Base-by-base conservation (phyloP, 2,113 vertebrate species). In the Mellivora capensis region DNA sequence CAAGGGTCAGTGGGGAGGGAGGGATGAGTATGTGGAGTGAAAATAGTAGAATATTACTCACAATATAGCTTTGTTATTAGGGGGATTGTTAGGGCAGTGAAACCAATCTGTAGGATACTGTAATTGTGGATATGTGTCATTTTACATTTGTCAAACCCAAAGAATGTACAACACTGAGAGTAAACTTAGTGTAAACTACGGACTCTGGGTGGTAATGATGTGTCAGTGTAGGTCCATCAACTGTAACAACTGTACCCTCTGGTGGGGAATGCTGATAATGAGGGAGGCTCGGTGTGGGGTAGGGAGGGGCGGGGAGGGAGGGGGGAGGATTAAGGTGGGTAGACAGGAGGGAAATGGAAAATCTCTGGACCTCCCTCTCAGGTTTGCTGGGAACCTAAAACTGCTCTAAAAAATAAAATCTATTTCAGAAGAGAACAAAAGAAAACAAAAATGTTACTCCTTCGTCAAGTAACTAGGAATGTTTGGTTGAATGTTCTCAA, bases 281-380 rank as follows among this genome's bases (percentile, higher is more conserved):
- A 2, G 7, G 1, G 23, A 57, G 4, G 59, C 6, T 25, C 27
- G 12, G 13, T 6, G 10, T 12, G 17, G n/a, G 8, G 14, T 12
- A 8, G 25, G 11, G 0, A 3, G 69, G 69, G n/a, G 2, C 9
- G 0, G 57, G 21, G 57, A 23, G 7, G 23, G 23, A 6, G 4
- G 49, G 42, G 52, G 52, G 15, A 52, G 52, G 17, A 54, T 17
- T 54, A 6, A 54, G 52, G 25, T 10, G 59, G 25, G 59, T 61
- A 25, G 31, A 0, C 17, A 39, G 18, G 3, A 2, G n/a, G 3
- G 21, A 3, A 12, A 10, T 14, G 27, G 23, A 21, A 82, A 69
- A 3, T 31, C 7, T 47, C 44, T 49, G 31, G 4, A 44, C 6
- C 21, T 47, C 34, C n/a, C 44, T 31, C n/a, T 87, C 42, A 18